phyloP scores from a whole-genome alignment of 2,888 invertebrate species.

The Drosophila imparisetae region DNA sequence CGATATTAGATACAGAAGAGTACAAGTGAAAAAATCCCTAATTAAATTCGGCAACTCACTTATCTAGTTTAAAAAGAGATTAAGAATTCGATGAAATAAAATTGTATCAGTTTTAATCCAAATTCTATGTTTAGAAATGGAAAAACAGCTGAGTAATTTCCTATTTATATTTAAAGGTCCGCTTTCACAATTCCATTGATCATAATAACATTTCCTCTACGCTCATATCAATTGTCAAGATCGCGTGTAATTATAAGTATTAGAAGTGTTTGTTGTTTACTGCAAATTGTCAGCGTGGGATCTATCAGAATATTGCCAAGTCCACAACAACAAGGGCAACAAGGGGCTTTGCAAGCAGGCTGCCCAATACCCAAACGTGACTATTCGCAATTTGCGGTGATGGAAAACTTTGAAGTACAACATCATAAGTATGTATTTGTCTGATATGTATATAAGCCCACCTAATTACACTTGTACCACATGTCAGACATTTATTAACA shows the following conservation, averaged over 20 bases:
- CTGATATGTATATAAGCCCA: conserved; percentile 6
- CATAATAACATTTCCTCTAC: conserved; percentile 3
- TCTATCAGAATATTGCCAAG: conserved; percentile 15
- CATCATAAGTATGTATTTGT: conserved; percentile 44
- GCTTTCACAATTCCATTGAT: conserved; percentile 14
- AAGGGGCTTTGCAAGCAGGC: conserved; percentile 14
- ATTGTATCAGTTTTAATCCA: not conserved
- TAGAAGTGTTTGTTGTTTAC: conserved; percentile 5
- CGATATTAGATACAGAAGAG: not conserved
- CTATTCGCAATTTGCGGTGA: conserved; percentile 28
- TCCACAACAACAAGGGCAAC: conserved; percentile 3
- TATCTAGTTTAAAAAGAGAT: not conserved
- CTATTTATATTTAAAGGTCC: not conserved
- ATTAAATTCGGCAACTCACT: not conserved
- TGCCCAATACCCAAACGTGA: conserved; percentile 42
- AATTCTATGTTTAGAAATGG: not conserved
- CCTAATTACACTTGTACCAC: conserved; percentile 12
- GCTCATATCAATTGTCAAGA: conserved; percentile 2
- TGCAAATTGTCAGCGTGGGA: conserved; percentile 26
- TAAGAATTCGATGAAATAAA: not conserved
- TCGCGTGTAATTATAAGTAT: conserved; percentile 13
- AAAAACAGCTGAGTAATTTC: not conserved
- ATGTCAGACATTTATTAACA: conserved; percentile 1
- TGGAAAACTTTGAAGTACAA: conserved; percentile 27
- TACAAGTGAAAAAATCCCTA: conserved; percentile 10